Evolutionary conservation across 2,888 invertebrate species (phyloP).

Genomic region (Phyto melanocephala): DNA sequence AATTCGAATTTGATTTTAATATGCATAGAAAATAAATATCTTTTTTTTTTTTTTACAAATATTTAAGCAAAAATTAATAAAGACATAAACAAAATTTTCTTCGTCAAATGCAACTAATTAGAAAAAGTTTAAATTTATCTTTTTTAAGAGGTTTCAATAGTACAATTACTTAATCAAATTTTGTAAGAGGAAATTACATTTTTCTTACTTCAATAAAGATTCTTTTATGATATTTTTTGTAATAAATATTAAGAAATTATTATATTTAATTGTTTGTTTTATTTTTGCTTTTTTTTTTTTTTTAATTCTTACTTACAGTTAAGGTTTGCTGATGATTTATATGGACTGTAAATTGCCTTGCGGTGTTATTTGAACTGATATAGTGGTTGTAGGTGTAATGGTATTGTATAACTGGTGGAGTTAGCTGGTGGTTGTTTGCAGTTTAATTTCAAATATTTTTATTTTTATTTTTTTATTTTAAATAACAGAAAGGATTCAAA

Average conservation of each 20-base stretch:
- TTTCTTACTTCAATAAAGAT: neutral
- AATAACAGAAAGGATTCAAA: constrained; percentile 24
- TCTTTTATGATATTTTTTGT: neutral
- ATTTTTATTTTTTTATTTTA: constrained; percentile 24
- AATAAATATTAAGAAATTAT: constrained; percentile 22
- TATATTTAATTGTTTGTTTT: constrained; percentile 10
- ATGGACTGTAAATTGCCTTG: constrained; percentile 65
- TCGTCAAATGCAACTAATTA: constrained; percentile 65
- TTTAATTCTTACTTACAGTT: constrained; percentile 63
- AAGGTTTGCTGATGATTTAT: constrained; percentile 64
- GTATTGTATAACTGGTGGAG: constrained; percentile 64
- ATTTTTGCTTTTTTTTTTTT: too few relatives aligned
- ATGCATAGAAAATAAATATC: constrained; percentile 18
- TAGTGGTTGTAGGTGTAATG: constrained; percentile 65
- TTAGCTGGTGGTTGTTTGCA: constrained; percentile 54
- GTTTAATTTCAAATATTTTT: constrained; percentile 26
- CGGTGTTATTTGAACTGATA: constrained; percentile 65
- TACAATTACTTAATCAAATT: constrained; percentile 31
- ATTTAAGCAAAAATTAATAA: constrained; percentile 48
- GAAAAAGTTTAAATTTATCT: constrained; percentile 9
- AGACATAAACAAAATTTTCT: constrained; percentile 11
- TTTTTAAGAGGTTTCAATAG: constrained; percentile 17
- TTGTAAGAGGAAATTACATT: constrained; percentile 43
- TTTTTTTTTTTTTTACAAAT: constrained; percentile 12
- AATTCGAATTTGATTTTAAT: neutral